phyloP scores from a whole-genome alignment of 1,140 invertebrate genomes.

The Pogonomyrmex californicus region DNA sequence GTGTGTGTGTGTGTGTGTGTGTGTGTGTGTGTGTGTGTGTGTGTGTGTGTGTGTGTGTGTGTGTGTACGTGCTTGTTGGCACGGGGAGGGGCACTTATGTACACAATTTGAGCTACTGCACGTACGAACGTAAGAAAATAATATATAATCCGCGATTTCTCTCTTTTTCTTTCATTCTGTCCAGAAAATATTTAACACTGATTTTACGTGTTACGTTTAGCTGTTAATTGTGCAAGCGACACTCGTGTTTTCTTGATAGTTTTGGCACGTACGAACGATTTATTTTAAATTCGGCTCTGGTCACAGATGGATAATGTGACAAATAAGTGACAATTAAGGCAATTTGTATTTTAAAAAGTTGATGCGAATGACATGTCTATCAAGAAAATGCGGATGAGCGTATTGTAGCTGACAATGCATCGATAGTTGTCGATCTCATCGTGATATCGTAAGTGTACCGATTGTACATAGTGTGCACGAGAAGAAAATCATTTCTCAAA shows the following conservation, averaged over 20 bases:
- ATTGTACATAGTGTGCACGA: neutral
- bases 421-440: neutral
- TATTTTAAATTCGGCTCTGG: neutral
- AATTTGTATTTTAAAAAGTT: neutral
- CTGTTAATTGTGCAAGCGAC: neutral
- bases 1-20: neutral
- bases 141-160: slow-evolving; percentile 1
- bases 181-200: neutral
- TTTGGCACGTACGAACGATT: neutral
- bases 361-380: too few species aligned
- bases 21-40: neutral
- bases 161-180: neutral
- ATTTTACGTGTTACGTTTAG: neutral
- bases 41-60: neutral
- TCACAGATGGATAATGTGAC: neutral
- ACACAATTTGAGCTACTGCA: neutral
- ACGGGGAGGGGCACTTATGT: neutral
- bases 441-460: neutral
- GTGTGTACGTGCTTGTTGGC: neutral
- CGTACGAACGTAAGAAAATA: slow-evolving; percentile 14
- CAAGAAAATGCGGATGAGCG: too few species aligned
- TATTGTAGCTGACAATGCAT: neutral
- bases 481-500: neutral
- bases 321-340: neutral
- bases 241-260: slow-evolving; percentile 15